phyloP scores from a whole-genome alignment of 2,888 invertebrate species.

The Zygothrica quintamaculata region DNA sequence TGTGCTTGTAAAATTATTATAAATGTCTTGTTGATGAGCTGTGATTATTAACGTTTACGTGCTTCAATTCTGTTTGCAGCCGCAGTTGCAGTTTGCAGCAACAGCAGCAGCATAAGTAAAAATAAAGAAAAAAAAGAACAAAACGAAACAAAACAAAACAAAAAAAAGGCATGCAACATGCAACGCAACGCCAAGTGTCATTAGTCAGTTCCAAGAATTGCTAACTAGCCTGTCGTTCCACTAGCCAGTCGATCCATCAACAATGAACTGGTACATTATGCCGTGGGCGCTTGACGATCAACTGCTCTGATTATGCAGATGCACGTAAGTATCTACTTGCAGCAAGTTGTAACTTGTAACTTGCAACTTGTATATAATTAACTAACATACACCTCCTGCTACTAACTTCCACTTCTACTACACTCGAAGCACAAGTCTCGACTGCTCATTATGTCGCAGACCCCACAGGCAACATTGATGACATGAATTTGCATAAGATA shows the following conservation, averaged over 20 bases:
- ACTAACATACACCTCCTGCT: slow-evolving; percentile 22
- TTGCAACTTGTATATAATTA: slow-evolving; percentile 42
- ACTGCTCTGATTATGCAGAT: slow-evolving; percentile 69
- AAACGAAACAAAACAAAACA: not conserved
- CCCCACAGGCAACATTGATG: slow-evolving; percentile 64
- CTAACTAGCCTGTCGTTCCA: slow-evolving; percentile 68
- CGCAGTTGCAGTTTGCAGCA: no score
- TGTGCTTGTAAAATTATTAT: slow-evolving; percentile 75
- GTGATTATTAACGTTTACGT: slow-evolving; percentile 77
- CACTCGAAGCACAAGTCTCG: no score
- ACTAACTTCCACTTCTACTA: no score
- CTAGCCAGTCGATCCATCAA: slow-evolving; percentile 67
- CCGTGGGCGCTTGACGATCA: slow-evolving; percentile 70
- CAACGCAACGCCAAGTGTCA: slow-evolving; percentile 66
- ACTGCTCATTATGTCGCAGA: slow-evolving; percentile 69
- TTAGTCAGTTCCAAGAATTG: slow-evolving; percentile 73
- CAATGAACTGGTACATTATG: slow-evolving; percentile 55
- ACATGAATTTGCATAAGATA: slow-evolving; percentile 68
- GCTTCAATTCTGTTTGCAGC: slow-evolving; percentile 64
- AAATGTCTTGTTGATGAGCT: slow-evolving; percentile 78
- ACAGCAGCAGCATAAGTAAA: slow-evolving; percentile 6
- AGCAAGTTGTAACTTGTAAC: no score
- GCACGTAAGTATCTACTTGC: slow-evolving; percentile 32
- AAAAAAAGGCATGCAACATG: slow-evolving; percentile 55
- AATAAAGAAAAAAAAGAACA: slow-evolving; percentile 16